phyloP scores from a whole-genome alignment of 2,888 invertebrate species.

The Drosophila recens region DNA sequence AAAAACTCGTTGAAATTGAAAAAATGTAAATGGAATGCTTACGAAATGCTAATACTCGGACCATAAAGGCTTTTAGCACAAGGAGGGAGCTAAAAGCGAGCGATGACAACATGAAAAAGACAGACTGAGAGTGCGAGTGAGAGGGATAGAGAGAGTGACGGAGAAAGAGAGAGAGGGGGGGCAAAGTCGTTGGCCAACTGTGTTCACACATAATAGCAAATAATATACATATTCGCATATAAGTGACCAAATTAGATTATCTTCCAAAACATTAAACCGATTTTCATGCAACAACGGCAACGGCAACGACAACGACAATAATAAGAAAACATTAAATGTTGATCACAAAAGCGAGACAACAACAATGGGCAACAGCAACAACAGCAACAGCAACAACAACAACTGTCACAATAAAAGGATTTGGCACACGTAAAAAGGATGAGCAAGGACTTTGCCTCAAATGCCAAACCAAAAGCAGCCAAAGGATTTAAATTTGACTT shows the following conservation, averaged over 20 bases:
- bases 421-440: constrained; percentile 52
- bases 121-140: not conserved
- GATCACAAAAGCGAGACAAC: constrained; percentile 69
- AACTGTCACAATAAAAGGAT: constrained; percentile 79
- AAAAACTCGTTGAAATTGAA: constrained; percentile 70
- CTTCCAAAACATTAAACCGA: constrained; percentile 84
- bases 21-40: constrained; percentile 78
- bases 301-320: constrained; percentile 40
- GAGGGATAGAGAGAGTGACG: not conserved
- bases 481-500: constrained; percentile 65
- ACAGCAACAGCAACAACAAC: too few species aligned
- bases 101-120: constrained; percentile 32
- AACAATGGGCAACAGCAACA: constrained; percentile 51
- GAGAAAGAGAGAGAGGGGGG: not conserved
- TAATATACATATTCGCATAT: constrained; percentile 83
- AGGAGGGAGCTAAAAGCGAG: not conserved
- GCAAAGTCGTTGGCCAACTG: constrained; percentile 17
- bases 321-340: constrained; percentile 79
- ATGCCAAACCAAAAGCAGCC: constrained; percentile 28
- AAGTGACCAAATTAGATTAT: constrained; percentile 85
- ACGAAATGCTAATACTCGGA: constrained; percentile 69
- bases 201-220: constrained; percentile 76
- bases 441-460: constrained; percentile 26
- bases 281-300: constrained; percentile 64
- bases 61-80: constrained; percentile 42